Base-by-base conservation (phyloP, 1,140 invertebrate species). In the Danaus melanippus region DNA sequence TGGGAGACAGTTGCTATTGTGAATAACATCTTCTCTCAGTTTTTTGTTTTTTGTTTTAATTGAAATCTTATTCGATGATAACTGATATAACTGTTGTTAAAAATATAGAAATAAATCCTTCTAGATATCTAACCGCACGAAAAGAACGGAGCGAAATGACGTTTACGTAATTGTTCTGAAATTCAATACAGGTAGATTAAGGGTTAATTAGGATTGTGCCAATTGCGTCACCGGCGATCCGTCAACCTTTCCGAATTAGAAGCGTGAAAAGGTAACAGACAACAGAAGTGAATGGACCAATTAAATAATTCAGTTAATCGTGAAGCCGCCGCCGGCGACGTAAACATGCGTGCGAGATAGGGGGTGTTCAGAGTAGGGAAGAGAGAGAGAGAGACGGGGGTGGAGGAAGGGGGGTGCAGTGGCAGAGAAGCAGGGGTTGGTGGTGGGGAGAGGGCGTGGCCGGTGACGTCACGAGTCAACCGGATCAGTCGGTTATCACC, bases 271-370 rank as follows among this genome's bases (percentile, higher is more conserved):
- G 76, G 78, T 79, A 81, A 74, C 74, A 73, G 68, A 71, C 71
- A 76, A 67, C 71, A 74, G 67, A 78, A 81, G 74, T 83, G 79
- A 85, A 85, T 85, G 82, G 77, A 76, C 78, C 76, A 85, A 85
- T 83, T 83, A 82, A 82, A 85, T 85, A 80, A 82, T 85, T 81
- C 79, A 85, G 73, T 82, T 80, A 85, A 83, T 83, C 79, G 75
- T 72, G 72, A 64, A 75, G 78, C 76, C 71, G 74, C 70, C 76
- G 74, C 59, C 76, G 78, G 74, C 76, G 79, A 80, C 79, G 79
- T 83, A 85, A 84, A 83, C 74, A 79, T 69, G 75, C 75, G 74
- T 79, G 76, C 75, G 75, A 76, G 72, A 75, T 63, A 62, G 56
- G 68, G 62, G 65, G 66, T 65, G 63, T 58, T 53, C 60, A 51